These are phyloP conservation scores for Phrynosoma blainvillii DNA, from an alignment of 2,113 vertebrate genomes.

Conservation along the genomic window DNA sequence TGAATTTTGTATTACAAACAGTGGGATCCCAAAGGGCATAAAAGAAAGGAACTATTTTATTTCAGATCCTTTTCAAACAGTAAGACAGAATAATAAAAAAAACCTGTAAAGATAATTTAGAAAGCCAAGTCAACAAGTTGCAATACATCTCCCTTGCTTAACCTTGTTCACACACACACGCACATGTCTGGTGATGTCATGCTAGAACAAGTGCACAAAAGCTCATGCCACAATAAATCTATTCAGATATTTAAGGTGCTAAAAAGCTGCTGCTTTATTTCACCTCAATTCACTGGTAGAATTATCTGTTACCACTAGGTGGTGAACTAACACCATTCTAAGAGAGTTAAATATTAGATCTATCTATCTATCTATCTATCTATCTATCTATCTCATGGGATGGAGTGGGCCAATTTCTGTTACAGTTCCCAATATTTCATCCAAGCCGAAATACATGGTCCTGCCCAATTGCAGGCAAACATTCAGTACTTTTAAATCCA, in stretches of 20 bases:
- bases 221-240: background rate
- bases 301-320: conserved; percentile 56
- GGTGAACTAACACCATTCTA: conserved; percentile 50
- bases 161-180: background rate
- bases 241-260: background rate
- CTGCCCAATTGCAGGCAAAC: too few relatives aligned
- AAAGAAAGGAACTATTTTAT: background rate
- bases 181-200: background rate
- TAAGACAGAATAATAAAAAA: background rate
- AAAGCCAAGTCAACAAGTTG: too few relatives aligned
- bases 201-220: background rate
- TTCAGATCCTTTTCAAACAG: background rate
- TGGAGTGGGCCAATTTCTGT: too few relatives aligned
- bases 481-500: too few relatives aligned
- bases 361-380: too few relatives aligned
- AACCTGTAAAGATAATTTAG: too few relatives aligned
- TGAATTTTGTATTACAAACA: background rate
- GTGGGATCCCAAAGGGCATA: background rate
- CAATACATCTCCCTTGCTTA: too few relatives aligned
- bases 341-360: background rate
- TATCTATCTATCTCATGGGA: too few relatives aligned
- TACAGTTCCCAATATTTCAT: too few relatives aligned
- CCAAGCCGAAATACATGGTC: too few relatives aligned
- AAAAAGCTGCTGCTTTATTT: background rate
- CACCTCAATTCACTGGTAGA: rapidly evolving